Evolutionary conservation across 2,888 invertebrate genomes (phyloP).

Genomic region (Drosophila atroscutellata): DNA sequence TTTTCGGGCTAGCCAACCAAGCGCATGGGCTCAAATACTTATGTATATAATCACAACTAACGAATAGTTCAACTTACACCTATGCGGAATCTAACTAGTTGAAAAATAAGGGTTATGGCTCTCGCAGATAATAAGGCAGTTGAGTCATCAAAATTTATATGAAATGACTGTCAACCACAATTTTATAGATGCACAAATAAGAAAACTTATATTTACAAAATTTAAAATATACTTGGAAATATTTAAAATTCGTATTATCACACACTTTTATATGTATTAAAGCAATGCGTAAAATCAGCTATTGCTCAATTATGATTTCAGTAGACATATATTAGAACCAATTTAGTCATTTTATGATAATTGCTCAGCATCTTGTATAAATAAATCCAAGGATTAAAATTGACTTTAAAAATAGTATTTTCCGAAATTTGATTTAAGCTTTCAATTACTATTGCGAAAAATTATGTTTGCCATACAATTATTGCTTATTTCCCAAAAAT

Average conservation of each 20-base stretch:
- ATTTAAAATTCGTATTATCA: not conserved
- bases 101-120: not conserved
- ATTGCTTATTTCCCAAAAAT: not conserved
- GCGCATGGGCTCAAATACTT: conserved; percentile 16
- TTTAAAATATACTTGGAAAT: not conserved
- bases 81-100: not conserved
- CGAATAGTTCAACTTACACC: conserved; percentile 19
- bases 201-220: not conserved
- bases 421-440: not conserved
- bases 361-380: not conserved
- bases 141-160: not conserved
- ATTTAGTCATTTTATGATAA: not conserved
- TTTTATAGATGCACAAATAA: not conserved
- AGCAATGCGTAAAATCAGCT: not conserved
- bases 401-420: not conserved
- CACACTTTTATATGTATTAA: not conserved
- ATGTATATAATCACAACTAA: conserved; percentile 11
- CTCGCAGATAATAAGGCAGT: not conserved
- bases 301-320: not conserved
- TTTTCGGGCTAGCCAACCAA: conserved; percentile 20
- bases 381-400: not conserved
- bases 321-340: not conserved
- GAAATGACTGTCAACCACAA: not conserved
- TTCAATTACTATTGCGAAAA: not conserved
- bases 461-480: too few species aligned